phyloP scores from a whole-genome alignment of 2,888 invertebrate species.

The Hesperia comma region DNA sequence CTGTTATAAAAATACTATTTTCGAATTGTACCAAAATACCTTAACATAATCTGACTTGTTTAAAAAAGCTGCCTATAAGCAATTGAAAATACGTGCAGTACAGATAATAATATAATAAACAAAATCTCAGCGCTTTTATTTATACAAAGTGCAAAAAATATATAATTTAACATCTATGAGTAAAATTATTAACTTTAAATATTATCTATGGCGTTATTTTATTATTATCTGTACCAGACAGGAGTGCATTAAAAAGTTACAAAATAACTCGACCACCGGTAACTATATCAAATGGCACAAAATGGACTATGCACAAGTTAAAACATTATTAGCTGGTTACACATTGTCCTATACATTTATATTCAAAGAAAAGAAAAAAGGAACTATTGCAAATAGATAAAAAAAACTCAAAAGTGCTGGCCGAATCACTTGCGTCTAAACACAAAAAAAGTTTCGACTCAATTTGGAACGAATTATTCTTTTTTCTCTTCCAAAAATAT shows the following conservation, averaged over 20 bases:
- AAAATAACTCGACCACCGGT: slow-evolving; percentile 39
- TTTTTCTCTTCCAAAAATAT: slow-evolving; percentile 8
- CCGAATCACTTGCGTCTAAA: background rate
- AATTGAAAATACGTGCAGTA: slow-evolving; percentile 18
- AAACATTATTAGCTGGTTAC: slow-evolving; percentile 7
- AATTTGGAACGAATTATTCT: background rate
- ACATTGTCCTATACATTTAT: background rate
- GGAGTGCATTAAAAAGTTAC: slow-evolving; percentile 40
- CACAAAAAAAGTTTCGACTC: slow-evolving; percentile 2
- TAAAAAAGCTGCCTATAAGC: slow-evolving; percentile 35
- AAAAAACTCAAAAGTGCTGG: background rate
- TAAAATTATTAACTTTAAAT: background rate
- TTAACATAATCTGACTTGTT: slow-evolving; percentile 31
- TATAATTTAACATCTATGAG: slow-evolving; percentile 5
- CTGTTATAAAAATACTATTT: slow-evolving; percentile 35
- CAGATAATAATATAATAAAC: slow-evolving; percentile 19
- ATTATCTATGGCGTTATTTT: slow-evolving; percentile 1
- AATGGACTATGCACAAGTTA: slow-evolving; percentile 43
- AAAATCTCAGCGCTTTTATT: background rate
- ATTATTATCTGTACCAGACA: slow-evolving; percentile 29
- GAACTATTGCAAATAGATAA: too few species aligned
- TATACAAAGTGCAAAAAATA: background rate
- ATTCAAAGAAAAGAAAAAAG: background rate
- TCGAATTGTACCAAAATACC: slow-evolving; percentile 43
- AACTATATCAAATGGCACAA: slow-evolving; percentile 49